Percentiles rank a stretch among this genome's conserved stretches.
phyloP scores from a whole-genome alignment of 2,797 vertebrate genomes.

The Takifugu rubripes region DNA sequence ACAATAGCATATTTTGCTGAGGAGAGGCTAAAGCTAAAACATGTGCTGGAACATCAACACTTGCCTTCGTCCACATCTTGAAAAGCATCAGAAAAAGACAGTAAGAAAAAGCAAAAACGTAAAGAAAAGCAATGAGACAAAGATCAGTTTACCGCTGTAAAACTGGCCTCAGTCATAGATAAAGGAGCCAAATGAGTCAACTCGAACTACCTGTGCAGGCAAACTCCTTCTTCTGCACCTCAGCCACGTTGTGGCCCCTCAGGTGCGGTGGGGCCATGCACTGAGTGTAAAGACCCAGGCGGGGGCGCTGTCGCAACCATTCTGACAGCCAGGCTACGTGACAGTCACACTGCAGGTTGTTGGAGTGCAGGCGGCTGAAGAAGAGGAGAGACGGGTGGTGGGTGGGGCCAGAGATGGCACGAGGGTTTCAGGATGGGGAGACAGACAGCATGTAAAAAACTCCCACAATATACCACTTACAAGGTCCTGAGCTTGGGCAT shows the following conservation, averaged over 20 bases:
- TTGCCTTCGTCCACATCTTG: constrained; percentile 94
- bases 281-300: constrained; percentile 95
- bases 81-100: constrained; percentile 66
- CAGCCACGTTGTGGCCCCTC: constrained; percentile 93
- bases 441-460: constrained; percentile 10
- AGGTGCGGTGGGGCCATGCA: constrained; percentile 91
- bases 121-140: constrained; percentile 35
- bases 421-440: neutral
- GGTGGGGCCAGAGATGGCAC: neutral
- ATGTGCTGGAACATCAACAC: constrained; percentile 57
- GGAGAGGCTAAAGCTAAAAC: constrained; percentile 15
- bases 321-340: constrained; percentile 96
- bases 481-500: constrained; percentile 99
- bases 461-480: constrained; percentile 78
- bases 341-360: constrained; percentile 96
- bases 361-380: constrained; percentile 92
- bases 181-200: neutral
- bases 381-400: neutral
- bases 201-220: constrained; percentile 85
- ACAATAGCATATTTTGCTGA: constrained; percentile 2
- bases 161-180: constrained; percentile 5
- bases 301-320: constrained; percentile 94
- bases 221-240: constrained; percentile 97
- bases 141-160: constrained; percentile 23
- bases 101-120: constrained; percentile 26